Conservation (phyloP, 2,888 invertebrate species). For the Anorthoa munda region DNA sequence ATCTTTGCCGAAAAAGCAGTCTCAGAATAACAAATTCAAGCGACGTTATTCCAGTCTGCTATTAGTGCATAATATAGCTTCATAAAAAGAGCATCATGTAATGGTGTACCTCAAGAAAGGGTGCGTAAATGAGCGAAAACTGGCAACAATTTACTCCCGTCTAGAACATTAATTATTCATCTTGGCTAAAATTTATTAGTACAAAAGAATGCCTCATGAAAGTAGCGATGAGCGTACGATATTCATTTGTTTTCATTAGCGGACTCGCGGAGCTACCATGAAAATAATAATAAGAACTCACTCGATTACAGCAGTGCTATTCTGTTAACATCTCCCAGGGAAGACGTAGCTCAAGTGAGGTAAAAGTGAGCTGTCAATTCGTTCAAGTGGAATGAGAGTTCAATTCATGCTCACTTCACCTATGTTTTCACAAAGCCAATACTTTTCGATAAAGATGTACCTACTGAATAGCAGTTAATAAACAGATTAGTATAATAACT, state of each 20-base stretch:
- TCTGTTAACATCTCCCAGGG: not conserved
- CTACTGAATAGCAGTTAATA: no score
- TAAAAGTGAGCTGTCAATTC: no score
- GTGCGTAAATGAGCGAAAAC: conserved; percentile 36
- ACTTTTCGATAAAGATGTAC: no score
- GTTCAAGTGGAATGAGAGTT: no score
- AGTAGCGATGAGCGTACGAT: conserved; percentile 71
- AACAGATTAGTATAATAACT: no score
- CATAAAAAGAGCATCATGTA: not conserved
- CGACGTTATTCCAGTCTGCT: no score
- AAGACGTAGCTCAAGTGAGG: no score
- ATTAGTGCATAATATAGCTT: not conserved
- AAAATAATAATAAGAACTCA: conserved; percentile 11
- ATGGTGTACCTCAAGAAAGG: conserved; percentile 14
- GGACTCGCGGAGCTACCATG: conserved; percentile 47
- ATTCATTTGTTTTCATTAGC: conserved; percentile 80
- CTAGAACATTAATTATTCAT: conserved; percentile 65
- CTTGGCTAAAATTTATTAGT: conserved; percentile 69
- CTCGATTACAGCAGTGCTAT: not conserved
- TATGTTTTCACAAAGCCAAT: no score
- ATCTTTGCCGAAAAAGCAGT: no score
- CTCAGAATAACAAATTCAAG: no score
- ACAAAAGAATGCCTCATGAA: conserved; percentile 73
- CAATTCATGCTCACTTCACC: no score
- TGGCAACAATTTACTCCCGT: conserved; percentile 43